phyloP scores from a whole-genome alignment of 2,888 invertebrate genomes.

The Eristalinus sepulchralis region DNA sequence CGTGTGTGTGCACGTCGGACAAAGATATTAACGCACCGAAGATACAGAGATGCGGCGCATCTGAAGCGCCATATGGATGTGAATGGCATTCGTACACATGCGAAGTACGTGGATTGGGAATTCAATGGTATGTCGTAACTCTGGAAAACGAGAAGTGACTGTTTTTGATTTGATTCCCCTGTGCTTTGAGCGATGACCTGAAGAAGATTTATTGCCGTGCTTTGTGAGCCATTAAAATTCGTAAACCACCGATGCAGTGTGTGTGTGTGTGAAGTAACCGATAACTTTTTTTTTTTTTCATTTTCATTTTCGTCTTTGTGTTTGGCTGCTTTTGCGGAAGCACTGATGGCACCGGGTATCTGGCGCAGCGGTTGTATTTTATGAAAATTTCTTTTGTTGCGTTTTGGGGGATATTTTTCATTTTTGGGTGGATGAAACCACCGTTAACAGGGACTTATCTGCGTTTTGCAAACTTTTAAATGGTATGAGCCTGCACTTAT shows the following conservation, averaged over 20 bases:
- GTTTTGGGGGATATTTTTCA: background rate
- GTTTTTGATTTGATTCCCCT: slow-evolving; percentile 56
- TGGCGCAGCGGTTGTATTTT: background rate
- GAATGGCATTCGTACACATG: background rate
- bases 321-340: background rate
- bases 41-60: slow-evolving; percentile 16
- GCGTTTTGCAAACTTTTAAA: background rate
- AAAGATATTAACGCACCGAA: slow-evolving; percentile 11
- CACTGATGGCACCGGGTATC: background rate
- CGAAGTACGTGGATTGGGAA: background rate
- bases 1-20: background rate
- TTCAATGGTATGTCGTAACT: background rate
- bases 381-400: background rate
- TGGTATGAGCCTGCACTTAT: too few relatives aligned
- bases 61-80: slow-evolving; percentile 31
- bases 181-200: slow-evolving; percentile 48
- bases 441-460: background rate
- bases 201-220: slow-evolving; percentile 50
- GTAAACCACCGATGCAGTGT: background rate
- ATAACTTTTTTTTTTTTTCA: background rate
- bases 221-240: background rate
- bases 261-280: background rate
- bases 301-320: background rate
- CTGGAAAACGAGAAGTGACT: background rate
- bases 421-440: background rate